These are phyloP conservation scores for Lophotriccus pileatus DNA, from an alignment of 2,797 vertebrate genomes.

Conservation along the genomic window DNA sequence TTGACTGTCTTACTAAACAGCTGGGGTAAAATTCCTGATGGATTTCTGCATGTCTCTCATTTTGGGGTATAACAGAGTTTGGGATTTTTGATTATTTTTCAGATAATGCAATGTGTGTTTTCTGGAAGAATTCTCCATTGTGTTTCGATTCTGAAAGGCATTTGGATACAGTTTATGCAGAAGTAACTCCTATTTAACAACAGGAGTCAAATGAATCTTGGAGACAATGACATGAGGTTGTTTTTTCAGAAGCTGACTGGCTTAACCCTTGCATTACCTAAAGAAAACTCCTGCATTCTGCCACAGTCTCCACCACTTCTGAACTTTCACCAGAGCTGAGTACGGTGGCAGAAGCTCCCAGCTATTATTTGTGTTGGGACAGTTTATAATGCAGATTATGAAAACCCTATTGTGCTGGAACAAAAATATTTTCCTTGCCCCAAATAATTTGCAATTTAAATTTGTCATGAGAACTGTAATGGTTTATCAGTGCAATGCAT, in stretches of 20 bases:
- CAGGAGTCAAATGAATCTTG: neutral
- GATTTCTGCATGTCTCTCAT: neutral
- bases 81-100: neutral
- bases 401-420: slow-evolving; percentile 9
- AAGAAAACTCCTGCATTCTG: neutral
- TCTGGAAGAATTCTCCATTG: neutral
- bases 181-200: neutral
- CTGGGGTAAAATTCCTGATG: neutral
- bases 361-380: neutral
- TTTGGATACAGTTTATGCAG: neutral
- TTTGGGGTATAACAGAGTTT: neutral
- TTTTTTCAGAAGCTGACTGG: neutral
- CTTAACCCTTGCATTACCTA: neutral
- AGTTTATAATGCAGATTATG: neutral
- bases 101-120: neutral
- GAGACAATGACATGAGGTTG: neutral
- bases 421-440: neutral
- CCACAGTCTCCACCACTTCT: neutral
- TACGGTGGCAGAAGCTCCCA: neutral
- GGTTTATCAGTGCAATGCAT: neutral
- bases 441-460: slow-evolving; percentile 2
- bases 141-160: neutral
- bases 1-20: neutral
- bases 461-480: neutral
- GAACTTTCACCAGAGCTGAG: neutral